A percentile compares a stretch with the other conserved stretches of the same genome.
Conservation (phyloP, 2,797 vertebrate genomes). For the Bovichtus diacanthus region DNA sequence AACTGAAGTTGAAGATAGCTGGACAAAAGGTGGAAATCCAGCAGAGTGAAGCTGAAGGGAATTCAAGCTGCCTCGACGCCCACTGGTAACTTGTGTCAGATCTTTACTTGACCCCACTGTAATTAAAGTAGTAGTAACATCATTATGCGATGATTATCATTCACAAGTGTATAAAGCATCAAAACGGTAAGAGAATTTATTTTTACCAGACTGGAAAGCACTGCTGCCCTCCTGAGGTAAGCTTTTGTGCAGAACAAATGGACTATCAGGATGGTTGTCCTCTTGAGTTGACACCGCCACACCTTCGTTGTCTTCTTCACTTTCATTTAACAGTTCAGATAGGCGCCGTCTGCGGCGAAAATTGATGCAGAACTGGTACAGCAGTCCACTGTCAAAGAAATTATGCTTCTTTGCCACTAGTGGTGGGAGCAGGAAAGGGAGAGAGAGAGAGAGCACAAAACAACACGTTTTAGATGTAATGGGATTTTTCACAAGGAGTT, state of each 20-base stretch:
- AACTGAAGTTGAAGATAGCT: conserved; percentile 73
- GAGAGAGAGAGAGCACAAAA: conserved; percentile 37
- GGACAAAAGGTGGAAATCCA: conserved; percentile 60
- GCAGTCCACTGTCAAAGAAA: conserved; percentile 89
- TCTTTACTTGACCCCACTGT: conserved; percentile 83
- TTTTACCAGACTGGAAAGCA: conserved; percentile 88
- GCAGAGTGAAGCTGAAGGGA: conserved; percentile 55
- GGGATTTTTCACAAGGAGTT: background rate
- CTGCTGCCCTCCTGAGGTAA: conserved; percentile 69
- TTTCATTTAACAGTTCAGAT: conserved; percentile 86
- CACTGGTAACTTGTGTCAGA: conserved; percentile 65
- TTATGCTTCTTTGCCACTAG: conserved; percentile 87
- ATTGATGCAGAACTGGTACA: conserved; percentile 92
- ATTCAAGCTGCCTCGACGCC: conserved; percentile 64
- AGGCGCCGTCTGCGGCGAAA: conserved; percentile 86
- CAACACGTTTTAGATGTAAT: conserved; percentile 19
- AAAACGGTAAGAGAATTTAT: background rate
- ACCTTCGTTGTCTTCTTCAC: conserved; percentile 53
- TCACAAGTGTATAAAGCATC: background rate
- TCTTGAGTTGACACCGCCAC: conserved; percentile 63
- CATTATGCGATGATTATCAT: background rate
- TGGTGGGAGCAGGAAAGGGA: background rate
- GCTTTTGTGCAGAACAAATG: conserved; percentile 85
- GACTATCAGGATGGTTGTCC: conserved; percentile 84
- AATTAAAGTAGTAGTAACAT: conserved; percentile 7